Conservation (phyloP, 2,797 vertebrate species). For the Petrocephalus sullivani region DNA sequence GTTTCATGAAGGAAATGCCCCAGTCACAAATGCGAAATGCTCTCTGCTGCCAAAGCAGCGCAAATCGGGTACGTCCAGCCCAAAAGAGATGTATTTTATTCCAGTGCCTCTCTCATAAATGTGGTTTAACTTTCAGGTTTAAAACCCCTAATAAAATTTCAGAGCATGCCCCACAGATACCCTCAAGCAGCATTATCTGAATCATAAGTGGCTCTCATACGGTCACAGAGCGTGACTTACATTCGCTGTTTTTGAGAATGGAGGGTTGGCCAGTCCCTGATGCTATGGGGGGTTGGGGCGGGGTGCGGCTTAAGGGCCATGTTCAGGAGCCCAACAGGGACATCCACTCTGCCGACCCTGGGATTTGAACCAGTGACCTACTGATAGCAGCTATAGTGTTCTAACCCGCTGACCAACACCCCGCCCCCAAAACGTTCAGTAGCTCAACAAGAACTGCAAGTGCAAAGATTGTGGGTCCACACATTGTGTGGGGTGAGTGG, state of each 20-base stretch:
- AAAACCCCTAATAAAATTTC: background rate
- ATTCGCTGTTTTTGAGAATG: background rate
- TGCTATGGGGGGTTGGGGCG: no score
- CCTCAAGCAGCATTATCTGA: background rate
- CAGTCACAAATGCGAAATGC: background rate
- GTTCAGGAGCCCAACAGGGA: background rate
- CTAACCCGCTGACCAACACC: background rate
- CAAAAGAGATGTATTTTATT: background rate
- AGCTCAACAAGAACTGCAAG: background rate
- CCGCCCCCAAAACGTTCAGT: no score
- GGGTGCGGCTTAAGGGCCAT: no score
- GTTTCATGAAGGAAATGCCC: background rate
- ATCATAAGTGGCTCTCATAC: background rate
- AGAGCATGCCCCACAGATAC: background rate
- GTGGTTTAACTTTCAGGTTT: background rate
- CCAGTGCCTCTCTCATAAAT: background rate
- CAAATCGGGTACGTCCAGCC: background rate
- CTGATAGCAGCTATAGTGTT: background rate
- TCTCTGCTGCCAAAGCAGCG: background rate
- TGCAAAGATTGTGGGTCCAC: background rate
- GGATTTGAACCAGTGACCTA: background rate
- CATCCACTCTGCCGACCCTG: background rate
- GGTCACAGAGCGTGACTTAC: background rate
- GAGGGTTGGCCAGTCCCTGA: background rate
- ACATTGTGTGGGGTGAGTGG: no score